Evolutionary conservation across 2,113 vertebrate species (phyloP).

Genomic region (Mesitornis unicolor): DNA sequence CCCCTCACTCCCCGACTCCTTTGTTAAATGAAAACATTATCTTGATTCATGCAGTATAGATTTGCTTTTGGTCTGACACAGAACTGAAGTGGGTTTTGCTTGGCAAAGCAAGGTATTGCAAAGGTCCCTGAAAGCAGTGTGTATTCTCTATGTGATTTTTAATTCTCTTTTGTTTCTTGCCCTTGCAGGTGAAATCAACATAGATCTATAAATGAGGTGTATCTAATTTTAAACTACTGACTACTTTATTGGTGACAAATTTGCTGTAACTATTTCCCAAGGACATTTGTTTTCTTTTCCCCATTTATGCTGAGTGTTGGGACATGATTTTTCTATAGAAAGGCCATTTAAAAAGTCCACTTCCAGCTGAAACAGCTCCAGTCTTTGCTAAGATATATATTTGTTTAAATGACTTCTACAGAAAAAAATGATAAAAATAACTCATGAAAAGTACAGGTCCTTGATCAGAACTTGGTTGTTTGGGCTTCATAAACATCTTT

Average conservation of each 20-base stretch:
- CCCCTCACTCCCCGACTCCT: accelerated
- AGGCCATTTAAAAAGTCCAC: neutral
- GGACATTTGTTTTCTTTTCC: neutral
- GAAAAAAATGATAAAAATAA: neutral
- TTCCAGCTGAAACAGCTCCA: slow-evolving; percentile 21
- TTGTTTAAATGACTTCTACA: neutral
- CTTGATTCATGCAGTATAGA: neutral
- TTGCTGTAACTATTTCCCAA: neutral
- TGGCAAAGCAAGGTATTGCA: neutral
- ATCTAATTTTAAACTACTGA: neutral
- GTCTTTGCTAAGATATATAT: neutral
- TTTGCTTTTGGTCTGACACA: neutral
- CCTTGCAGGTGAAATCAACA: neutral
- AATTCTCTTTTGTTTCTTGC: neutral
- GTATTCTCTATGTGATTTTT: neutral
- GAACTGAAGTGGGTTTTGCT: neutral
- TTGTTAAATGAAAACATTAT: neutral
- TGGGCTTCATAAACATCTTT: neutral
- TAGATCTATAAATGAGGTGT: neutral
- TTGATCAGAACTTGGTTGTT: neutral
- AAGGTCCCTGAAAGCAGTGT: neutral
- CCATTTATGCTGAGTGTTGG: neutral
- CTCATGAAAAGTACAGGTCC: neutral
- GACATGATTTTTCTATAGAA: neutral
- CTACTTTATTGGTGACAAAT: neutral